phyloP scores from a whole-genome alignment of 1,140 invertebrate genomes.

The Drosophila sproati region DNA sequence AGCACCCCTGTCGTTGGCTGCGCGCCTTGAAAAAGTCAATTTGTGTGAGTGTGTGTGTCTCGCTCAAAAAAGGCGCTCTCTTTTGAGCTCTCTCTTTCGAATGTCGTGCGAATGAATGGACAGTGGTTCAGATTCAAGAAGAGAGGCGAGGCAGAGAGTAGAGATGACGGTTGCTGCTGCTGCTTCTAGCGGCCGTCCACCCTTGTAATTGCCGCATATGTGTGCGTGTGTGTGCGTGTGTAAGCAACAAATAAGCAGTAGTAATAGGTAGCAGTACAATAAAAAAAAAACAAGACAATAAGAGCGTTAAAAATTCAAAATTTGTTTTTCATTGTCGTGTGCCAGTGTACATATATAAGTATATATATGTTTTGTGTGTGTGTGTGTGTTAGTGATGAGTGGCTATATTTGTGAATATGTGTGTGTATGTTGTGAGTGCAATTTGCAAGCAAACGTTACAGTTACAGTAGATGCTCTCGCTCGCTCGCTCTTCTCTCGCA shows the following conservation, averaged over 20 bases:
- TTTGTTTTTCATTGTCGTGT: slow-evolving; percentile 57
- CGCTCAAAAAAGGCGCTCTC: slow-evolving; percentile 41
- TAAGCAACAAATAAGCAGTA: slow-evolving; percentile 70
- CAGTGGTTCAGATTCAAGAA: slow-evolving; percentile 39
- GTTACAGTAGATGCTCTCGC: slow-evolving; percentile 16
- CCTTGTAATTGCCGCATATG: slow-evolving; percentile 70
- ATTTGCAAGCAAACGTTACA: slow-evolving; percentile 28
- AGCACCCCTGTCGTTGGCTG: slow-evolving; percentile 52
- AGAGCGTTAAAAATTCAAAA: slow-evolving; percentile 52
- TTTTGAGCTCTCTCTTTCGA: slow-evolving; percentile 27
- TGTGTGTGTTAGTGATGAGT: slow-evolving; percentile 21
- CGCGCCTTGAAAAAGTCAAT: slow-evolving; percentile 73
- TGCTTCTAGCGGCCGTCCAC: slow-evolving; percentile 54
- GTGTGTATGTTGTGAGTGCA: slow-evolving; percentile 44
- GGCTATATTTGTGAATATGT: not conserved
- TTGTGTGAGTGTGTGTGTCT: slow-evolving; percentile 46
- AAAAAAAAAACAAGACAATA: slow-evolving; percentile 69
- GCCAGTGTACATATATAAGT: slow-evolving; percentile 11
- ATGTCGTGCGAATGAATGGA: slow-evolving; percentile 63
- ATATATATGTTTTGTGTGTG: slow-evolving; percentile 8
- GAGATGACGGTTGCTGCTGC: slow-evolving; percentile 17
- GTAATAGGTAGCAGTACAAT: slow-evolving; percentile 19
- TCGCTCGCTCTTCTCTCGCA: not conserved
- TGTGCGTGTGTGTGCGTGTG: slow-evolving; percentile 18
- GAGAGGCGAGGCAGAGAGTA: slow-evolving; percentile 18